Evolutionary conservation across 2,797 vertebrate species (phyloP).

Genomic region (Sternotherus odoratus): DNA sequence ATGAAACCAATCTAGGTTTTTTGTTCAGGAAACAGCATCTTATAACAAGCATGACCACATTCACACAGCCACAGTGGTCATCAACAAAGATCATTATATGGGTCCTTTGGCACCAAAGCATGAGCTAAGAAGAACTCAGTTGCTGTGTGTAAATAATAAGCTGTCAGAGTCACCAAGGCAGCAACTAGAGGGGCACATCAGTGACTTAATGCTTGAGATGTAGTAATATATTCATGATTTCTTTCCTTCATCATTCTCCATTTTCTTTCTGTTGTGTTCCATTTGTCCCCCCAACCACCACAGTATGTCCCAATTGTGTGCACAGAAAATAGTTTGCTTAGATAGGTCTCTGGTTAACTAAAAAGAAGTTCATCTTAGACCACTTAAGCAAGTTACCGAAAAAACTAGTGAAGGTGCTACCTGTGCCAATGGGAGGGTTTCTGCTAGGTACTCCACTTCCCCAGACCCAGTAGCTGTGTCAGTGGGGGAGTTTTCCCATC

Average conservation of each 20-base stretch:
- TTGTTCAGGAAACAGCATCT: neutral
- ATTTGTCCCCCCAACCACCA: neutral
- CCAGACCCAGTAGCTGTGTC: too few relatives aligned
- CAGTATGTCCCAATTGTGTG: neutral
- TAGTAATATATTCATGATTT: neutral
- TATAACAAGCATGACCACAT: neutral
- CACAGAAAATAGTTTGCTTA: neutral
- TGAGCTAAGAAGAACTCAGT: neutral
- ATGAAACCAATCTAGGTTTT: neutral
- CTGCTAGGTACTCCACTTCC: too few relatives aligned
- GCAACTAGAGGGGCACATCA: neutral
- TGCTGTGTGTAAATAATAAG: neutral
- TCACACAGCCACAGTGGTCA: neutral
- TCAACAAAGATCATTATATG: neutral
- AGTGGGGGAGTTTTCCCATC: too few relatives aligned
- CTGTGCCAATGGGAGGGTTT: too few relatives aligned
- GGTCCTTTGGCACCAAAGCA: neutral
- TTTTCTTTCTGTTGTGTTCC: rapidly evolving
- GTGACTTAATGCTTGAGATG: too few relatives aligned
- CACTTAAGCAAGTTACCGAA: neutral
- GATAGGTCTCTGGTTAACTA: neutral
- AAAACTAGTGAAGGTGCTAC: neutral
- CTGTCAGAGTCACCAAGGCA: neutral
- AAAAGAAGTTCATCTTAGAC: neutral
- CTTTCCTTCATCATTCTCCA: neutral